Evolutionary conservation across 2,888 invertebrate species (phyloP).

Genomic region (Phaonia tiefii): DNA sequence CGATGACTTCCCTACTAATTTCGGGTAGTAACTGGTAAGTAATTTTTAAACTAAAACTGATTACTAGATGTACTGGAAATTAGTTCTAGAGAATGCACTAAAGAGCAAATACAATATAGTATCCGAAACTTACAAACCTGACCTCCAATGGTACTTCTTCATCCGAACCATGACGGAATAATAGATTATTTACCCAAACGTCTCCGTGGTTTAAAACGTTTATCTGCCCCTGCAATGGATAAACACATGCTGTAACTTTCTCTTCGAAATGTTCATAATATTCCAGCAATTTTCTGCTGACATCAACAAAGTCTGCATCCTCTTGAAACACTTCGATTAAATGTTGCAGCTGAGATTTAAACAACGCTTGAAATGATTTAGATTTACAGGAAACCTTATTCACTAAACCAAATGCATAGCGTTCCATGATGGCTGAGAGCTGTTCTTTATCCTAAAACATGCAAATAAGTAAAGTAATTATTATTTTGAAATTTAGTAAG

Average conservation of each 20-base stretch:
- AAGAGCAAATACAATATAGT: too few species aligned
- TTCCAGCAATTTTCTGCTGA: conserved; percentile 73
- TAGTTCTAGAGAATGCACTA: too few species aligned
- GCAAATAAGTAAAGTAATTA: not conserved
- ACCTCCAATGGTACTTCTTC: conserved; percentile 75
- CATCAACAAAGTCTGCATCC: conserved; percentile 71
- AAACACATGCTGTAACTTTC: conserved; percentile 73
- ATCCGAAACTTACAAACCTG: conserved; percentile 78
- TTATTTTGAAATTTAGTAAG: not conserved
- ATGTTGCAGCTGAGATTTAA: conserved; percentile 77
- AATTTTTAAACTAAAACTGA: too few species aligned
- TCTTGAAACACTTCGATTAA: conserved; percentile 72
- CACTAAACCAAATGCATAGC: conserved; percentile 74
- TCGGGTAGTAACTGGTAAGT: too few species aligned
- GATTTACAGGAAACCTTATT: conserved; percentile 76
- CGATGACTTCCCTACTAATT: too few species aligned
- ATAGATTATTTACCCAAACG: conserved; percentile 82
- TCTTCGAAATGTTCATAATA: conserved; percentile 76
- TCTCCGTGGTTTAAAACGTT: conserved; percentile 82
- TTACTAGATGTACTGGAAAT: too few species aligned
- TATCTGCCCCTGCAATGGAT: conserved; percentile 72
- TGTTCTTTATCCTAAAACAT: conserved; percentile 70
- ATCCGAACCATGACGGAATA: conserved; percentile 78
- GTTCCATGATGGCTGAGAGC: conserved; percentile 68
- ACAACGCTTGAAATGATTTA: conserved; percentile 74